These are phyloP conservation scores for Abrostola tripartita DNA, from an alignment of 2,888 invertebrate genomes.

Conservation along the genomic window DNA sequence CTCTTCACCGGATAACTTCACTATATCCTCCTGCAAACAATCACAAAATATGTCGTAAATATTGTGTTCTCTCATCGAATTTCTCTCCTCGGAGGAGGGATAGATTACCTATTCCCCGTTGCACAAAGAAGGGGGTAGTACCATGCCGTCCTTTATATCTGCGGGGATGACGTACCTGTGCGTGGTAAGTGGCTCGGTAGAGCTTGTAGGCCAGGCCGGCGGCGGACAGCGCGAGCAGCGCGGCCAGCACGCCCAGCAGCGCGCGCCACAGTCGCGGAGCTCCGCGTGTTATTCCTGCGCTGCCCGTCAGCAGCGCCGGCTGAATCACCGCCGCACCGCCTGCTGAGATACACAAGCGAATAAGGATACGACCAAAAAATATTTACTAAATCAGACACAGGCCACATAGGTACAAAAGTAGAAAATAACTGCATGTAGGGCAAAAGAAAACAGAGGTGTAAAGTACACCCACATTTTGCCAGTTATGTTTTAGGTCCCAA, in stretches of 20 bases:
- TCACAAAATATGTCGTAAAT: too few species aligned
- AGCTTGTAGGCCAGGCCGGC: conserved; percentile 66
- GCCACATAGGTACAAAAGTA: too few species aligned
- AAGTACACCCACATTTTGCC: too few species aligned
- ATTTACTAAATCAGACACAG: too few species aligned
- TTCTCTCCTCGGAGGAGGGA: too few species aligned
- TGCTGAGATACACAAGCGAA: not conserved
- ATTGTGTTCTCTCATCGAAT: too few species aligned
- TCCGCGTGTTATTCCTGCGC: conserved; percentile 48
- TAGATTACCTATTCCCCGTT: too few species aligned
- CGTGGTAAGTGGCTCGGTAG: conserved; percentile 51
- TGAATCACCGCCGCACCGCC: conserved; percentile 80
- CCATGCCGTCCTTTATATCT: not conserved
- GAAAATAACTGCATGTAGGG: too few species aligned
- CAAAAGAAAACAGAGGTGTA: too few species aligned
- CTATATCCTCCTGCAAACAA: conserved; percentile 69
- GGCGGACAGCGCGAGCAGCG: conserved; percentile 69
- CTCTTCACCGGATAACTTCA: conserved; percentile 85
- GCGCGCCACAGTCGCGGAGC: conserved; percentile 49
- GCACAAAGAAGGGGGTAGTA: too few species aligned
- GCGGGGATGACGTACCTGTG: conserved; percentile 59
- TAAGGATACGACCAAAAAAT: not conserved
- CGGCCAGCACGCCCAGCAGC: conserved; percentile 54
- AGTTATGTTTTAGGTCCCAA: too few species aligned
- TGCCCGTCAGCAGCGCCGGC: conserved; percentile 77